phyloP scores from a whole-genome alignment of 2,888 invertebrate genomes.

The Synanthedon andrenaeformis region DNA sequence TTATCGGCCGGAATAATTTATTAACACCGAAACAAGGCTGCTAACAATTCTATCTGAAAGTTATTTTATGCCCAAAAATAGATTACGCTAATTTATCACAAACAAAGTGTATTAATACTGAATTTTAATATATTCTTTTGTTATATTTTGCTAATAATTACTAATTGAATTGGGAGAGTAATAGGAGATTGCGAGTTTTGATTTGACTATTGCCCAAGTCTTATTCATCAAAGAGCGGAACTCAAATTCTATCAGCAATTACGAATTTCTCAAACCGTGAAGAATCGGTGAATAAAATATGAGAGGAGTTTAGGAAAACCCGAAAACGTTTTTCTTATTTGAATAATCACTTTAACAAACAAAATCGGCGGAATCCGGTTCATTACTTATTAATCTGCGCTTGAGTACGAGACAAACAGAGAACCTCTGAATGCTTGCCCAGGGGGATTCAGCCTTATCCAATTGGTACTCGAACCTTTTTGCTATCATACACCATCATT shows the following conservation, averaged over 20 bases:
- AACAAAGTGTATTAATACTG: no score
- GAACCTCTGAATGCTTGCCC: constrained; percentile 5
- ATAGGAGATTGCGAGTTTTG: background rate
- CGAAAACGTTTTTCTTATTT: constrained; percentile 68
- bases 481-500: background rate
- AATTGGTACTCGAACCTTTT: background rate
- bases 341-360: constrained; percentile 70
- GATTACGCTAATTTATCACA: no score
- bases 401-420: constrained; percentile 42
- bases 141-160: no score
- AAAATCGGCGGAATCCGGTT: constrained; percentile 58
- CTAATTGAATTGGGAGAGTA: no score
- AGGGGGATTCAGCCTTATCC: background rate
- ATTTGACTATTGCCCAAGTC: constrained; percentile 1
- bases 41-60: constrained; percentile 5
- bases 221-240: constrained; percentile 13
- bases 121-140: no score
- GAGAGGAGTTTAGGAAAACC: constrained; percentile 62
- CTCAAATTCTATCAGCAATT: constrained; percentile 49
- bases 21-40: constrained; percentile 18
- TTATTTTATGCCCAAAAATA: background rate
- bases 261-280: constrained; percentile 54
- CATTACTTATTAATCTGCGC: constrained; percentile 66
- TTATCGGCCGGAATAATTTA: constrained; percentile 35
- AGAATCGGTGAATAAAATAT: constrained; percentile 67